phyloP scores from a whole-genome alignment of 2,888 invertebrate genomes.

The Hypomecis punctinalis region DNA sequence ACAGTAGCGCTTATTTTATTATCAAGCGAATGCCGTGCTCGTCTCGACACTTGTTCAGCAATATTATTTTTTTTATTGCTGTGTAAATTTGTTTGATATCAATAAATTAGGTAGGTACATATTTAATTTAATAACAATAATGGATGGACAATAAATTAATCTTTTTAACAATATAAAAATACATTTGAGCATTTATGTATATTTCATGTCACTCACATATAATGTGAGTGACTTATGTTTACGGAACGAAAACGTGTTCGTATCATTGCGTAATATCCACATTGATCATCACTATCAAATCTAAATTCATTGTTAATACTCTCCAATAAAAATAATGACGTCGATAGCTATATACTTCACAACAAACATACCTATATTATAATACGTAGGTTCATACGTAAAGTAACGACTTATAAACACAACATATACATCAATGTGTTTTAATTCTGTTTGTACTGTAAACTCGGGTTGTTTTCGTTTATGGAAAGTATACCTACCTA shows the following conservation, averaged over 20 bases:
- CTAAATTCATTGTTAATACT: slow-evolving; percentile 18
- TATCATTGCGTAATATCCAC: slow-evolving; percentile 8
- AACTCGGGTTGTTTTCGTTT: slow-evolving; percentile 46
- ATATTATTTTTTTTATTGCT: too few relatives aligned
- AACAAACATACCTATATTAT: slow-evolving; percentile 28
- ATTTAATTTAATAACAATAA: too few relatives aligned
- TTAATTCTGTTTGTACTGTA: slow-evolving; percentile 51
- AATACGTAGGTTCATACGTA: slow-evolving; percentile 28
- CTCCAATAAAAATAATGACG: slow-evolving; percentile 32
- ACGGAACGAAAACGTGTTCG: slow-evolving; percentile 5
- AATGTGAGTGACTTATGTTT: background rate
- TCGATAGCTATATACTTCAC: slow-evolving; percentile 25
- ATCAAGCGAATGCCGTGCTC: too few relatives aligned
- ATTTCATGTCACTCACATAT: too few relatives aligned
- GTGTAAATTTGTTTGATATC: too few relatives aligned
- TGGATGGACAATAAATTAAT: too few relatives aligned
- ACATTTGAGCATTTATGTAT: too few relatives aligned
- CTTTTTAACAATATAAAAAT: too few relatives aligned
- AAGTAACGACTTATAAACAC: slow-evolving; percentile 46
- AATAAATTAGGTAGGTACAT: too few relatives aligned
- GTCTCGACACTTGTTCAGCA: too few relatives aligned
- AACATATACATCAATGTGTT: slow-evolving; percentile 52
- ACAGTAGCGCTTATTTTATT: too few relatives aligned
- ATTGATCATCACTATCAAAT: slow-evolving; percentile 21
- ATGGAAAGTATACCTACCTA: slow-evolving; percentile 44